phyloP scores from a whole-genome alignment of 1,140 invertebrate genomes.

The Gonioctena quinquepunctata region DNA sequence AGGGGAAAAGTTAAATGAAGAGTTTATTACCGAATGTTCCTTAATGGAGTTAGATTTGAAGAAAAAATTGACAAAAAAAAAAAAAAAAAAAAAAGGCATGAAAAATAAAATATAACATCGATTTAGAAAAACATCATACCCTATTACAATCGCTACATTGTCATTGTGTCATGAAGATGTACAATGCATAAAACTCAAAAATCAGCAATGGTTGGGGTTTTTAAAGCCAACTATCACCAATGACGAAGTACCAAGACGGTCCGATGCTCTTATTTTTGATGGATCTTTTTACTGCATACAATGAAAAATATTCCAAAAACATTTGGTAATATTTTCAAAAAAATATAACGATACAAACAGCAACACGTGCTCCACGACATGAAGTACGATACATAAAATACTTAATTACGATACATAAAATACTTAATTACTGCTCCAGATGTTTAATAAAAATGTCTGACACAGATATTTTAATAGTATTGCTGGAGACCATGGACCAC shows the following conservation, averaged over 20 bases:
- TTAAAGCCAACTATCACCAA: neutral
- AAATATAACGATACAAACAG: conserved; percentile 17
- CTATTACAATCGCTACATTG: conserved; percentile 36
- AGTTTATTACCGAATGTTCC: conserved; percentile 30
- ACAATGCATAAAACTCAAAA: conserved; percentile 1
- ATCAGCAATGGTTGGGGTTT: conserved; percentile 10
- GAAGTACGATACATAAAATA: conserved; percentile 20
- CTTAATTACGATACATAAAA: conserved; percentile 23
- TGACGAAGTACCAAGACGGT: neutral
- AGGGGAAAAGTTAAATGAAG: conserved; percentile 27
- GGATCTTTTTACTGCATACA: conserved; percentile 20
- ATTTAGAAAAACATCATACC: conserved; percentile 15
- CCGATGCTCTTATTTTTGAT: conserved; percentile 19
- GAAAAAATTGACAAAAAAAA: conserved; percentile 23
- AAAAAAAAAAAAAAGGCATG: conserved; percentile 15
- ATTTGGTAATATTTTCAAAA: conserved; percentile 20
- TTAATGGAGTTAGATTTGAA: conserved; percentile 30
- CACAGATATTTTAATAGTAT: neutral
- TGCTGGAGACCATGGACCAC: no score
- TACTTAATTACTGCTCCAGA: conserved; percentile 27
- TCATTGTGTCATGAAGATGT: conserved; percentile 38
- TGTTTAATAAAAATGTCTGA: neutral
- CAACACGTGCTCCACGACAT: conserved; percentile 17
- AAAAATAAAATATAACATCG: conserved; percentile 26
- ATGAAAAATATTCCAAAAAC: conserved; percentile 20